A percentile compares a stretch with the other conserved stretches of the same genome.
Evolutionary conservation across 2,797 vertebrate genomes (phyloP).

Genomic region (Hipposideros larvatus): DNA sequence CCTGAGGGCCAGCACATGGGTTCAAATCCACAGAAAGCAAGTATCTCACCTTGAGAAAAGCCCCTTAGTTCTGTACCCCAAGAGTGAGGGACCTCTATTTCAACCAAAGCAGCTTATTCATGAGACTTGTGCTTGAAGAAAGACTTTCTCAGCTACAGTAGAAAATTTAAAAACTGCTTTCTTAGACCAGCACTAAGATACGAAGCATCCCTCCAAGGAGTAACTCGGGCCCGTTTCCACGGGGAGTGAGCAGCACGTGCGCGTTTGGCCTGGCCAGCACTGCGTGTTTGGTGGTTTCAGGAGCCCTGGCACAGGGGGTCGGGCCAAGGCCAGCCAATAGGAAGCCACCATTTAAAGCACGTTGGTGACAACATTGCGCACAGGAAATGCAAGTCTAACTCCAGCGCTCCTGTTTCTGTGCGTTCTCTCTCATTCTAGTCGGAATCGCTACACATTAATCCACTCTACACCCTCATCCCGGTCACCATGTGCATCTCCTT

Average conservation of each 20-base stretch:
- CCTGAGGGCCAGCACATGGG: background rate
- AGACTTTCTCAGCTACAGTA: background rate
- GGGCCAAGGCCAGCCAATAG: background rate
- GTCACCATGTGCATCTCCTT: conserved; percentile 99
- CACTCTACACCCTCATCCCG: conserved; percentile 97
- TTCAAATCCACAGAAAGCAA: background rate
- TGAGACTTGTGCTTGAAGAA: conserved; percentile 43
- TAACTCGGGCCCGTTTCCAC: background rate
- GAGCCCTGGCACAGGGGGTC: no score
- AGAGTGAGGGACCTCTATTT: background rate
- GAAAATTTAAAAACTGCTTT: conserved; percentile 18
- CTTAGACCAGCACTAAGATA: background rate
- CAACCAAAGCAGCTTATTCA: background rate
- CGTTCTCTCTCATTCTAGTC: conserved; percentile 90
- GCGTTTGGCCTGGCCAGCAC: background rate
- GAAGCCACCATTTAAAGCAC: background rate
- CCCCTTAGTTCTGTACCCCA: background rate
- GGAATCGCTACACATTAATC: conserved; percentile 96
- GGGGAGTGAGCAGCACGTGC: background rate
- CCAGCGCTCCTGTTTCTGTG: background rate
- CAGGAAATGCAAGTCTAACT: background rate
- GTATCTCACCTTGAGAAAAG: background rate
- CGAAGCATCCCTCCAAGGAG: background rate
- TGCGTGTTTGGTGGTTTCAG: background rate
- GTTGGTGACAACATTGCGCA: fast-evolving